Conservation (phyloP, 2,888 invertebrate genomes). For the Cephus runcator region DNA sequence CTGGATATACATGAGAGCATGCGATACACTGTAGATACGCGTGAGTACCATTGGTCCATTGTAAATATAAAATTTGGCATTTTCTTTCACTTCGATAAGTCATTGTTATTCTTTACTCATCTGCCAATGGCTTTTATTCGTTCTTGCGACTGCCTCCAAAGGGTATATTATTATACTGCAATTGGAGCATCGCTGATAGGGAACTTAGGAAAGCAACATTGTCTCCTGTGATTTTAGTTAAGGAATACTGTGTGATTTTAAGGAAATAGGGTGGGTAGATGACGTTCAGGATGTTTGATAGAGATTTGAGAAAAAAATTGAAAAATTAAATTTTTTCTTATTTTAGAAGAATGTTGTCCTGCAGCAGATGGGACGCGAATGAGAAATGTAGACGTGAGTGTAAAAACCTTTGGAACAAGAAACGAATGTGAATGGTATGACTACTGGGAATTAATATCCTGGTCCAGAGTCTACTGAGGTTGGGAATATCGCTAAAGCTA, state of each 20-base stretch:
- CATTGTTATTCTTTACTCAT: not conserved
- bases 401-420: not conserved
- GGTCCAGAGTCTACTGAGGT: not conserved
- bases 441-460: not conserved
- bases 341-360: not conserved
- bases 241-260: not conserved
- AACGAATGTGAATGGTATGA: not conserved
- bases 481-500: not conserved
- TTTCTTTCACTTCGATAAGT: not conserved
- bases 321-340: not conserved
- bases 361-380: not conserved
- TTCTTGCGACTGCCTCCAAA: not conserved
- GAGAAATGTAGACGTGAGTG: not conserved
- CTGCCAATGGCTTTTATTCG: not conserved
- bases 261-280: not conserved
- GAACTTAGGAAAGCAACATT: slow-evolving; percentile 38
- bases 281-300: not conserved
- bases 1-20: too few species aligned
- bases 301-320: not conserved
- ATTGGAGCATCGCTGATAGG: slow-evolving; percentile 58
- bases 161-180: slow-evolving; percentile 14
- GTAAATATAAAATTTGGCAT: too few species aligned
- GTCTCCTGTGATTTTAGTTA: not conserved
- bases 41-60: too few species aligned
- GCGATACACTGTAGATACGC: too few species aligned